Conservation (phyloP, 1,140 invertebrate genomes). For the Panagrolaimus sp. region DNA sequence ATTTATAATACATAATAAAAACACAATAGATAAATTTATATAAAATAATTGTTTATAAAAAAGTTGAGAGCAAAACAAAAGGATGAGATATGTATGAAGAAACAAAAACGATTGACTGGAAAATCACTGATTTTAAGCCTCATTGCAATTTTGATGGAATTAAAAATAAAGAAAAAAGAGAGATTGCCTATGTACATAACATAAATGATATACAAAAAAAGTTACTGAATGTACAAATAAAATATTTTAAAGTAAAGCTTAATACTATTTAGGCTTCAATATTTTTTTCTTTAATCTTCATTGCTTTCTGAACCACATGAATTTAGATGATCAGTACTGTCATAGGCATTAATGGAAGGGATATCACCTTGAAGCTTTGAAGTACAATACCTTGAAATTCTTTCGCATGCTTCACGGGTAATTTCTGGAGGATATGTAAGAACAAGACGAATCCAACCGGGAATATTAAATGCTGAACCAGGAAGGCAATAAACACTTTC, state of each 20-base stretch:
- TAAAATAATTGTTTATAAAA: no score
- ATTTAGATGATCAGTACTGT: not conserved
- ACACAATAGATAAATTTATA: no score
- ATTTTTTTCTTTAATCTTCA: not conserved
- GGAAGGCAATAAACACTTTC: conserved; percentile 96
- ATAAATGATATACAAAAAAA: no score
- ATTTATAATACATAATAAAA: no score
- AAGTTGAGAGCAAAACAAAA: no score
- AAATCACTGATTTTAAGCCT: no score
- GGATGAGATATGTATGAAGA: no score
- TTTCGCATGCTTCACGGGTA: conserved; percentile 52
- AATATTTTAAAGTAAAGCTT: no score
- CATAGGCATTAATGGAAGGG: not conserved
- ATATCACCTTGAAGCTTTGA: conserved; percentile 13
- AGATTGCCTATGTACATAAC: not conserved
- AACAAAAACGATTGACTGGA: no score
- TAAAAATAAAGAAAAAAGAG: not conserved
- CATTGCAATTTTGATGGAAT: not conserved
- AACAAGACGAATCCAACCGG: conserved; percentile 57
- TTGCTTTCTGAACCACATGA: not conserved
- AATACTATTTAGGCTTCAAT: no score
- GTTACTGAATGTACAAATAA: no score
- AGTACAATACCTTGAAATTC: conserved; percentile 40
- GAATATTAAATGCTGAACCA: conserved; percentile 66
- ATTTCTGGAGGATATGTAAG: conserved; percentile 50